These are phyloP conservation scores for Bhutanitis thaidina DNA, from an alignment of 2,888 invertebrate genomes.

Conservation along the genomic window DNA sequence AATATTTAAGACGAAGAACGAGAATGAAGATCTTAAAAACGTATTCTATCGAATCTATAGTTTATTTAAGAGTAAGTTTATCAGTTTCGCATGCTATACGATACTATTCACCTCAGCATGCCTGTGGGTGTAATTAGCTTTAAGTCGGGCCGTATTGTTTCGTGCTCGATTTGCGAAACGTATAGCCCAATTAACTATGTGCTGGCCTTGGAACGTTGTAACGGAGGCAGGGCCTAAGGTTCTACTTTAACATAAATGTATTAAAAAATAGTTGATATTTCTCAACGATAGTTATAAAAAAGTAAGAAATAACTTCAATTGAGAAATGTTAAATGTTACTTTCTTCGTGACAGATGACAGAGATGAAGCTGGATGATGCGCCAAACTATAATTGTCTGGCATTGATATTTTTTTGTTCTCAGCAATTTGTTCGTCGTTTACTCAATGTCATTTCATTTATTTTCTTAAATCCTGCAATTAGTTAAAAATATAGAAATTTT, in stretches of 20 bases:
- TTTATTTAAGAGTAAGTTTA: too few species aligned
- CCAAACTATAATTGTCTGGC: conserved; percentile 19
- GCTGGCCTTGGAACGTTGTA: conserved; percentile 33
- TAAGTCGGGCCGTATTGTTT: conserved; percentile 32
- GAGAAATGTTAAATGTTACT: conserved; percentile 14
- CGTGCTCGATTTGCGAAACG: conserved; percentile 37
- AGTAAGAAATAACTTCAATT: conserved; percentile 1
- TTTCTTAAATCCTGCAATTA: too few species aligned
- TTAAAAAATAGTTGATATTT: background rate
- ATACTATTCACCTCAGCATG: too few species aligned
- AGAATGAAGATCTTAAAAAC: too few species aligned
- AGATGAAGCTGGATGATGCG: conserved; percentile 7
- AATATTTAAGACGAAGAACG: too few species aligned
- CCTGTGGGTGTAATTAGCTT: conserved; percentile 11
- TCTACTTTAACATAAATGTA: conserved; percentile 10
- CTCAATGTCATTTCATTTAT: background rate
- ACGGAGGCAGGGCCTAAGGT: conserved; percentile 19
- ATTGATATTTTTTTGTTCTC: conserved; percentile 13
- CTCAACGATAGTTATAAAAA: background rate
- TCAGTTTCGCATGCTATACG: too few species aligned
- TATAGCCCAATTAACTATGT: conserved; percentile 38
- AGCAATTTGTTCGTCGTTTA: conserved; percentile 3
- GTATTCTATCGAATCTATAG: too few species aligned
- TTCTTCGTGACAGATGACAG: conserved; percentile 14
- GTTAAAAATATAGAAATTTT: too few species aligned